Percentiles rank a stretch among this genome's conserved stretches.
Conservation (phyloP, 2,113 vertebrate genomes). For the Ptilonorhynchus violaceus region DNA sequence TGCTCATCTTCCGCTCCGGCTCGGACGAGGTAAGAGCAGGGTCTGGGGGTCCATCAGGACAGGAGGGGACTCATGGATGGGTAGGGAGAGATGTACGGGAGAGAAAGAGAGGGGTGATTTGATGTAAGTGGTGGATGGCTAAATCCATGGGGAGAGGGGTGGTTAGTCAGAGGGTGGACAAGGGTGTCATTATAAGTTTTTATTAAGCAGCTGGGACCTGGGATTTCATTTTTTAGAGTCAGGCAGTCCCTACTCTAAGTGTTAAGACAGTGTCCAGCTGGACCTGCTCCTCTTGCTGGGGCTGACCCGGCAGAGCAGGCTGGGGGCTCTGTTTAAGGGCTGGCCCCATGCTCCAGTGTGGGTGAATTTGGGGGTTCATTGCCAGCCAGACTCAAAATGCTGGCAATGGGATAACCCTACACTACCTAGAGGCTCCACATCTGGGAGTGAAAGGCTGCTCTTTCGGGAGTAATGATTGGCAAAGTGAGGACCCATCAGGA, state of each 20-base stretch:
- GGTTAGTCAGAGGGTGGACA: background rate
- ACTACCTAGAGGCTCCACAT: background rate
- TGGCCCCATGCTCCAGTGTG: fast-evolving
- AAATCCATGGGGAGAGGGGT: background rate
- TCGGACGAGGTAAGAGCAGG: slow-evolving; percentile 87
- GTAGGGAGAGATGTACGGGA: background rate
- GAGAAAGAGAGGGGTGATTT: background rate
- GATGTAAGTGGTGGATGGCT: background rate
- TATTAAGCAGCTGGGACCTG: background rate
- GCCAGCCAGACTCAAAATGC: background rate
- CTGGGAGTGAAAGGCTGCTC: background rate
- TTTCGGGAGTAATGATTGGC: background rate
- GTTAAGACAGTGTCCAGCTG: background rate
- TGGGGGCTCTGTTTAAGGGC: background rate
- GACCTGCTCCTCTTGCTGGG: background rate
- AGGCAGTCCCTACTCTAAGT: background rate
- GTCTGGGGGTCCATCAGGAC: background rate
- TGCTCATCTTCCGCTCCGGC: slow-evolving; percentile 93
- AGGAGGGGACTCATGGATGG: background rate
- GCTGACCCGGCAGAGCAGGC: background rate
- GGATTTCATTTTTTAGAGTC: background rate
- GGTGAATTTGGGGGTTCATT: background rate
- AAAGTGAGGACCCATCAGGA: background rate
- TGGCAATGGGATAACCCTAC: background rate
- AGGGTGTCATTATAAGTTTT: background rate